Evolutionary conservation across 1,140 invertebrate species (phyloP).

Genomic region (Meloidogyne exigua): DNA sequence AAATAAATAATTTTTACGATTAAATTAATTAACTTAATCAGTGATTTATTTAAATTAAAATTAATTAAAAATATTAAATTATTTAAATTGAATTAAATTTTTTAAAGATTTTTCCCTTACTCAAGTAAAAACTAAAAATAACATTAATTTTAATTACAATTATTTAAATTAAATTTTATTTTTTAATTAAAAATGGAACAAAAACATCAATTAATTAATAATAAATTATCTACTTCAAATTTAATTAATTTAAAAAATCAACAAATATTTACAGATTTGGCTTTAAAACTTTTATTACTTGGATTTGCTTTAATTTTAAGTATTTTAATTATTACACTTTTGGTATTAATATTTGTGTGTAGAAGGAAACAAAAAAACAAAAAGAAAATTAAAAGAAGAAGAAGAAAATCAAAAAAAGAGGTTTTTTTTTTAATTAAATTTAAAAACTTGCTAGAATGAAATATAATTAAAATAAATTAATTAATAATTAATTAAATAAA

Average conservation of each 20-base stretch:
- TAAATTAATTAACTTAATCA: too few species aligned
- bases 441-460: too few species aligned
- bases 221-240: background rate
- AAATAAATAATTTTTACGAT: background rate
- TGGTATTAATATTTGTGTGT: background rate
- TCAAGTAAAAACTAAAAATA: too few species aligned
- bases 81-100: too few species aligned
- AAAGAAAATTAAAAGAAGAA: background rate
- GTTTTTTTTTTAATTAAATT: too few species aligned
- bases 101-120: too few species aligned
- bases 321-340: background rate
- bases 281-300: background rate
- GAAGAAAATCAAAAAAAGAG: background rate
- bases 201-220: background rate
- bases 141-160: too few species aligned
- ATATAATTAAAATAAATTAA: background rate
- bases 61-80: too few species aligned
- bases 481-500: background rate
- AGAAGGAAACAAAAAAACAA: background rate
- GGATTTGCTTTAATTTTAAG: background rate
- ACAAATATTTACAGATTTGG: background rate
- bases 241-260: background rate
- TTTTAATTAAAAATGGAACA: background rate
- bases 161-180: too few species aligned
- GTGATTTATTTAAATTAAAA: too few species aligned